Conservation (phyloP, 2,797 vertebrate species). For the Cuculus canorus region DNA sequence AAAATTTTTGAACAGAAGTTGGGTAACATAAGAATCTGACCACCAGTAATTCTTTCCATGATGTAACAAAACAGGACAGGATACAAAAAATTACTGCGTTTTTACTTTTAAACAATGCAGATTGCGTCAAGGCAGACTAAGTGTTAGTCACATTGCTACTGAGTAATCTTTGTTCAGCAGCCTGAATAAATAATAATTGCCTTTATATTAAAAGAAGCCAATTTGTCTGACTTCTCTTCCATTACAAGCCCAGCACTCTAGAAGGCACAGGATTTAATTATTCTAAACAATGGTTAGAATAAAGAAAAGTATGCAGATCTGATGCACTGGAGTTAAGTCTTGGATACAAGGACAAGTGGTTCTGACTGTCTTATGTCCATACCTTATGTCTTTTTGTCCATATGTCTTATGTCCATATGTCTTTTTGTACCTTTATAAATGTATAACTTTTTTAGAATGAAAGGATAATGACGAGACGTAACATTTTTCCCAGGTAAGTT, state of each 20-base stretch:
- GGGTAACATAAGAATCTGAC: not conserved
- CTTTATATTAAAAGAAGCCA: not conserved
- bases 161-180: not conserved
- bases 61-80: not conserved
- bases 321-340: not conserved
- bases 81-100: not conserved
- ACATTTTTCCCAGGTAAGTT: not conserved
- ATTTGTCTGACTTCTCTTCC: conserved; percentile 1
- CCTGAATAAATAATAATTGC: not conserved
- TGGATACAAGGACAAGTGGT: not conserved
- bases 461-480: not conserved
- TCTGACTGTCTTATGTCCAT: not conserved
- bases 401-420: not conserved
- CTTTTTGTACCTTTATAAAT: not conserved
- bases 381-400: not conserved
- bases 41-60: not conserved
- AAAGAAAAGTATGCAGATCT: not conserved
- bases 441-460: not conserved
- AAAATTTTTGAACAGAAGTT: not conserved
- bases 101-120: not conserved
- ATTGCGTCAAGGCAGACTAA: not conserved
- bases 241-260: not conserved
- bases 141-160: not conserved
- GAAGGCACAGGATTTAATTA: not conserved
- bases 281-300: not conserved